Conservation (phyloP, 2,888 invertebrate species). For the Caenorhabditis sp. region DNA sequence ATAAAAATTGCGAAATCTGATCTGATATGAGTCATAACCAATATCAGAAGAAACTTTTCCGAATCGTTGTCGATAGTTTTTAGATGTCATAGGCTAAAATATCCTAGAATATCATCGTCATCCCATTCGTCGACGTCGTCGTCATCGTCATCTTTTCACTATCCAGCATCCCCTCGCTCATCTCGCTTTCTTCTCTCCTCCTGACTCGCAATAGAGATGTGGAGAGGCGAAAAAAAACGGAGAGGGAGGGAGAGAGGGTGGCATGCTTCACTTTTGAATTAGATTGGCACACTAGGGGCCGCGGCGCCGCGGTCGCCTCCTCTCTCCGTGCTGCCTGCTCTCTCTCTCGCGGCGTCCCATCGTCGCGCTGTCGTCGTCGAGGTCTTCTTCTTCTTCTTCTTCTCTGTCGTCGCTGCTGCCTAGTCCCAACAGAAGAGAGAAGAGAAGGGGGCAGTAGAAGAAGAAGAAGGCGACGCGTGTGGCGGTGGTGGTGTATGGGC, state of each 20-base stretch:
- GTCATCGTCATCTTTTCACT: not conserved
- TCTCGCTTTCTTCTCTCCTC: constrained; percentile 13
- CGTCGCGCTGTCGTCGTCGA: too few relatives aligned
- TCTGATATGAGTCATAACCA: too few relatives aligned
- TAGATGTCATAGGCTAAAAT: not conserved
- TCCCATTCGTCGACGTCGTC: not conserved
- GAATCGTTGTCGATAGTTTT: too few relatives aligned
- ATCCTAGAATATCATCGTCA: not conserved
- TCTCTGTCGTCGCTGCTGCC: constrained; percentile 4
- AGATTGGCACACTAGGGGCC: constrained; percentile 52
- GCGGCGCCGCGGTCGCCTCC: not conserved
- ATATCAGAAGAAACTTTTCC: too few relatives aligned
- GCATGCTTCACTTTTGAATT: constrained; percentile 53
- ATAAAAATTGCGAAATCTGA: not conserved
- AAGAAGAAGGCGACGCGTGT: not conserved
- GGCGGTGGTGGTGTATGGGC: constrained; percentile 3
- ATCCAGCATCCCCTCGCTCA: constrained; percentile 1
- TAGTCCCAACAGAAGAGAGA: not conserved
- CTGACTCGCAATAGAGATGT: constrained; percentile 10
- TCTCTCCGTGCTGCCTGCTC: constrained; percentile 2
- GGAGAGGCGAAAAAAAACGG: constrained; percentile 7
- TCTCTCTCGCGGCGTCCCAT: not conserved
- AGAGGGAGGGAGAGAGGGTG: not conserved
- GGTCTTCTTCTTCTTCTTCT: not conserved
- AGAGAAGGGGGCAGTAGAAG: constrained; percentile 4